Conservation (phyloP, 2,888 invertebrate species). For the Ophion obscuratus region DNA sequence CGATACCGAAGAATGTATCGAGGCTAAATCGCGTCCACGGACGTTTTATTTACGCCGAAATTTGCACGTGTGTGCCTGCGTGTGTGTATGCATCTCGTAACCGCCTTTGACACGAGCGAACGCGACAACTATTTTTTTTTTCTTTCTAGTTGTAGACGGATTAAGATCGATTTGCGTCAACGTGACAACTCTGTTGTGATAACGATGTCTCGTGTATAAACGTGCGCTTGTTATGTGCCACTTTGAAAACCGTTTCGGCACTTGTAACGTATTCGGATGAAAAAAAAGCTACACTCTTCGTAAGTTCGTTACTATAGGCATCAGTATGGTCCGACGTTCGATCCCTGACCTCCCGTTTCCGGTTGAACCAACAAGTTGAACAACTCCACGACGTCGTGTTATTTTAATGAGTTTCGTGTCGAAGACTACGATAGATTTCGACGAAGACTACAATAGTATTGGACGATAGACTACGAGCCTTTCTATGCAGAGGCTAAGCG, state of each 20-base stretch:
- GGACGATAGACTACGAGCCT: neutral
- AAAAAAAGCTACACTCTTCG: slow-evolving; percentile 8
- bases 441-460: too few species aligned
- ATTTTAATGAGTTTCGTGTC: neutral
- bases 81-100: slow-evolving; percentile 5
- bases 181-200: slow-evolving; percentile 59
- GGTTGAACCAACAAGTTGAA: slow-evolving; percentile 16
- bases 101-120: slow-evolving; percentile 33
- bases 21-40: slow-evolving; percentile 57
- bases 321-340: slow-evolving; percentile 18
- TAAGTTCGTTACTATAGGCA: slow-evolving; percentile 26
- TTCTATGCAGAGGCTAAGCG: neutral
- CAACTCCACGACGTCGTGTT: neutral
- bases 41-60: slow-evolving; percentile 50
- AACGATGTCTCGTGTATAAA: slow-evolving; percentile 34
- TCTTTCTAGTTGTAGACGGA: slow-evolving; percentile 6
- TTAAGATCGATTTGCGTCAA: slow-evolving; percentile 65
- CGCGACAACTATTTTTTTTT: slow-evolving; percentile 39
- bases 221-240: neutral
- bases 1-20: slow-evolving; percentile 46
- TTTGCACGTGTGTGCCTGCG: neutral
- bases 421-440: too few species aligned
- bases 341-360: slow-evolving; percentile 44
- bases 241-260: neutral
- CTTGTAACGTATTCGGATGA: neutral